phyloP scores from a whole-genome alignment of 1,140 invertebrate genomes.

The Hydropsyche tenuis region DNA sequence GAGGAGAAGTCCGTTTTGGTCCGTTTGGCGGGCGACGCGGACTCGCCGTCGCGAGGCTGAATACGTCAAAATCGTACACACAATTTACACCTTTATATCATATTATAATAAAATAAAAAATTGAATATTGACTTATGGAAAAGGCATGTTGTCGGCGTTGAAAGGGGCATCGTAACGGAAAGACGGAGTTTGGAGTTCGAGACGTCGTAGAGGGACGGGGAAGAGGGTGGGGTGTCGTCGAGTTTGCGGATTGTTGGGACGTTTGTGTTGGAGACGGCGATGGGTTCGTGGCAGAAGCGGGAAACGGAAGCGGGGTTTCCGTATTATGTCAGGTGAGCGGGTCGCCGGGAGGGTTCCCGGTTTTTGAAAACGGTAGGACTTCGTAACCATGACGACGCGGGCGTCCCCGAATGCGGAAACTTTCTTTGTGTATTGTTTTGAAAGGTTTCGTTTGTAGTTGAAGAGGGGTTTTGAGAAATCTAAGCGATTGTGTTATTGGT shows the following conservation, averaged over 20 bases:
- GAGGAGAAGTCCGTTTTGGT: slow-evolving; percentile 53
- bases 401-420: too few species aligned
- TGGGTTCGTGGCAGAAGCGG: slow-evolving; percentile 55
- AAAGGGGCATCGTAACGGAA: too few species aligned
- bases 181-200: neutral
- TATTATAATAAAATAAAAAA: too few species aligned
- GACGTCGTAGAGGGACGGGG: neutral
- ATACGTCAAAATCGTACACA: too few species aligned
- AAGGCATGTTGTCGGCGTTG: too few species aligned
- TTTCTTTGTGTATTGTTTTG: slow-evolving; percentile 30
- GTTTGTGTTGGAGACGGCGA: neutral
- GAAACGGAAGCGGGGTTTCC: slow-evolving; percentile 67
- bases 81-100: too few species aligned
- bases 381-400: too few species aligned
- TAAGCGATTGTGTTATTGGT: too few species aligned
- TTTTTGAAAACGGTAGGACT: too few species aligned
- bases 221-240: neutral
- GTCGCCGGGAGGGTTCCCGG: too few species aligned
- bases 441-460: slow-evolving; percentile 1
- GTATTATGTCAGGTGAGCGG: slow-evolving; percentile 63
- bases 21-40: slow-evolving; percentile 38
- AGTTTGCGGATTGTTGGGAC: neutral
- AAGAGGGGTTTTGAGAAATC: too few species aligned
- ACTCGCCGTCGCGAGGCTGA: neutral
- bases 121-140: too few species aligned